Conservation (phyloP, 2,113 vertebrate species). For the Pelusios castaneus region DNA sequence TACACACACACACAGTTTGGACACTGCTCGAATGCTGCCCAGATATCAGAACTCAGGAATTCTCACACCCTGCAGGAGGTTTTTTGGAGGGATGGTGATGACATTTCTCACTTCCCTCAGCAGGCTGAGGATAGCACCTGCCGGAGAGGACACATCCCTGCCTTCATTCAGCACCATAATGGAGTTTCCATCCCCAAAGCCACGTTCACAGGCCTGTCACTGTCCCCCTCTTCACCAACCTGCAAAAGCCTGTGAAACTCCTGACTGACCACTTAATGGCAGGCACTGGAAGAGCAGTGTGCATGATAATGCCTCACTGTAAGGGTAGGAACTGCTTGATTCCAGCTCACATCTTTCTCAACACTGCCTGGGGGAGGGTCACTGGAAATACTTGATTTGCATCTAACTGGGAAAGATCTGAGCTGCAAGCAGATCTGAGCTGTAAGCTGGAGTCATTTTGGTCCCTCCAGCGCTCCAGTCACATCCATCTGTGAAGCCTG, state of each 20-base stretch:
- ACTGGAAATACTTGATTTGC: background rate
- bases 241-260: background rate
- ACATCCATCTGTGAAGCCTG: constrained; percentile 35
- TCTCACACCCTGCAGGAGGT: background rate
- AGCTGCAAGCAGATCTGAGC: background rate
- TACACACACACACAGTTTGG: background rate
- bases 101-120: background rate
- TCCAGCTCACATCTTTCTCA: background rate
- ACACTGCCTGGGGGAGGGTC: background rate
- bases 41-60: constrained; percentile 1
- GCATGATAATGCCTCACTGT: background rate
- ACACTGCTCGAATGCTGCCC: background rate
- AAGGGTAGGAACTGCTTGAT: background rate
- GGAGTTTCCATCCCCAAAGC: background rate
- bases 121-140: background rate
- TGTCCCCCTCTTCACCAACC: background rate
- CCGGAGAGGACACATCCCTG: background rate
- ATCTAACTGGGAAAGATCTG: background rate
- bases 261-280: background rate
- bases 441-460: background rate
- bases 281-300: background rate
- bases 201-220: background rate
- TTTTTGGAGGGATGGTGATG: background rate
- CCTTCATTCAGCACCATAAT: background rate
- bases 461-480: background rate